These are phyloP conservation scores for Trichonephila clavipes DNA, from an alignment of 1,140 invertebrate species.

Conservation along the genomic window DNA sequence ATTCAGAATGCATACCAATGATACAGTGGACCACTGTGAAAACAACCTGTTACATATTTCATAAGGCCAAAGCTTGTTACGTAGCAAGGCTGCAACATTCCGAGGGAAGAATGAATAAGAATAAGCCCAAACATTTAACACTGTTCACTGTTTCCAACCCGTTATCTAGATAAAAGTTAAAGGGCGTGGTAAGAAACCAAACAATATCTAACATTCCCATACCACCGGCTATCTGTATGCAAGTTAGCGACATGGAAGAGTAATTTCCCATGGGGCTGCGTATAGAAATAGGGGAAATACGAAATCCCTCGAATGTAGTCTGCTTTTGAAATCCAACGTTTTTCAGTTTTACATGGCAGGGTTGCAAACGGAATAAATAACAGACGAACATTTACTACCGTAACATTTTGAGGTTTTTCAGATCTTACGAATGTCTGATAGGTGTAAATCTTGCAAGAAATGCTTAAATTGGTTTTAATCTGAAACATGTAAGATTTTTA, in stretches of 20 bases:
- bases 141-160: conserved; percentile 50
- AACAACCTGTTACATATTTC: conserved; percentile 71
- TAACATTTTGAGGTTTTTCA: background rate
- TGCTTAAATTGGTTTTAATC: no score
- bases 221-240: conserved; percentile 65
- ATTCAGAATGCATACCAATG: conserved; percentile 35
- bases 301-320: conserved; percentile 47
- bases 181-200: conserved; percentile 33
- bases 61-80: conserved; percentile 60
- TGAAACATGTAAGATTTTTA: no score
- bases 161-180: conserved; percentile 54
- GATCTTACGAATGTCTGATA: background rate
- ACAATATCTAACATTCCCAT: conserved; percentile 34
- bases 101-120: conserved; percentile 52
- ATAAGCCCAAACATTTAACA: conserved; percentile 59
- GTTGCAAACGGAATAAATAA: conserved; percentile 20
- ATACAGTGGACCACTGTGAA: conserved; percentile 1
- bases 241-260: conserved; percentile 37
- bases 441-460: background rate
- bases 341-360: conserved; percentile 43
- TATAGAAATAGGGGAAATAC: conserved; percentile 59
- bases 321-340: conserved; percentile 28
- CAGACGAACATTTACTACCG: background rate
- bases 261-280: conserved; percentile 63
- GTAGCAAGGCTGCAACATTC: conserved; percentile 22